Base-by-base conservation (phyloP, 2,113 vertebrate species). In the Litocranius walleri region DNA sequence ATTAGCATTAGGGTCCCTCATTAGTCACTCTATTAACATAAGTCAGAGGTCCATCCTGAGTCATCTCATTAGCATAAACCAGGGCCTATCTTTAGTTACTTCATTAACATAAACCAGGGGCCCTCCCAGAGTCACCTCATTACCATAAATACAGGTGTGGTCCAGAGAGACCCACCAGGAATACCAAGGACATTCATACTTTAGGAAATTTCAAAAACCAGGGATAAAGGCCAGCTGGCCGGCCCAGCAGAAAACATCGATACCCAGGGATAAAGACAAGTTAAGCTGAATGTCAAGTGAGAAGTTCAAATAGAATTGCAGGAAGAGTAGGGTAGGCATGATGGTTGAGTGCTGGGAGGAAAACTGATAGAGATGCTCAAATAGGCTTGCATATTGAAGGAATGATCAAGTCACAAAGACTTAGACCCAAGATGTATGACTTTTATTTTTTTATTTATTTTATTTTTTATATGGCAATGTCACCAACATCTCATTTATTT, bases 401-500 rank as follows among this genome's bases (percentile, higher is more conserved):
- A 82, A 64, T n/a, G 30, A 27, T 43, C 3, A 1, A 30, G 33
- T 61, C 81, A 23, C 21, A 64, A 40, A 93, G 62, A 30, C 36
- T 83, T 36, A 6, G 17, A 30, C 52, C 90, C 82, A 13, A 3
- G 52, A 57, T 9, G 6, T 36, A 14, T 45, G 40, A 77, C 84
- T 94, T 86, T 50, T 15, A 43, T n/a, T n/a, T n/a, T n/a, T n/a
- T n/a, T n/a, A n/a, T n/a, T n/a, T n/a, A n/a, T n/a, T n/a, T n/a
- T n/a, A n/a, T n/a, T n/a, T n/a, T n/a, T 90, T 93, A 96, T 88
- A 80, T 10, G 85, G 29, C 52, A 92, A 97, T 59, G 17, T 74
- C 52, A 81, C 64, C 71, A 96, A 59, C 21, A 36, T 89, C 50
- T 90, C 88, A 92, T 95, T 94, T 96, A 97, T 89, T 97, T 50